Percentiles rank a stretch among this genome's conserved stretches.
Evolutionary conservation across 2,113 vertebrate genomes (phyloP).

Genomic region (Butorides virescens): DNA sequence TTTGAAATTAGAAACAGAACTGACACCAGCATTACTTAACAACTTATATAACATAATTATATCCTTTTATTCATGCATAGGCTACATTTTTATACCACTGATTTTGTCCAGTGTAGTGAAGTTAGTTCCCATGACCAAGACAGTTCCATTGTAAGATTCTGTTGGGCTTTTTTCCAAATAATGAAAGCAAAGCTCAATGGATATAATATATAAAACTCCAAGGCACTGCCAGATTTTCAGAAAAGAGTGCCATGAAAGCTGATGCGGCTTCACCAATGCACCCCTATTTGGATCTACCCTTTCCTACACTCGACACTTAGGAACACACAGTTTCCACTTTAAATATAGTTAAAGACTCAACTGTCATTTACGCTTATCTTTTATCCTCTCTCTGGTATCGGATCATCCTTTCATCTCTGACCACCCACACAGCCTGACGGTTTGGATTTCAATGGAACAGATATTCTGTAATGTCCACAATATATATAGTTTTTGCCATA

Average conservation of each 20-base stretch:
- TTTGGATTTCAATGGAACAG: not conserved
- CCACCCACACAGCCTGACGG: not conserved
- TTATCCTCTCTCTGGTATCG: not conserved
- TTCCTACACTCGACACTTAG: not conserved
- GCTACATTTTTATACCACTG: not conserved
- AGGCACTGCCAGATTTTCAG: not conserved
- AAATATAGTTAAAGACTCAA: not conserved
- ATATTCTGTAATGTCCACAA: not conserved
- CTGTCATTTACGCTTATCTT: not conserved
- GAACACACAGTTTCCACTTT: not conserved
- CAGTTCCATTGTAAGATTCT: not conserved
- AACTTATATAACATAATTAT: constrained; percentile 14
- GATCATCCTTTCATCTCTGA: not conserved
- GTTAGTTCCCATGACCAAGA: not conserved
- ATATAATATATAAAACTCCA: not conserved
- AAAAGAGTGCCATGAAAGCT: not conserved
- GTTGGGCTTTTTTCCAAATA: not conserved
- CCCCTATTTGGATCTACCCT: not conserved
- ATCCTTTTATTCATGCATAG: not conserved
- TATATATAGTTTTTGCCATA: not conserved
- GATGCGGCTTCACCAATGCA: not conserved
- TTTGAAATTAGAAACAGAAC: constrained; percentile 13
- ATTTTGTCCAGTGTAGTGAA: not conserved
- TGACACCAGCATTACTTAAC: constrained; percentile 6
- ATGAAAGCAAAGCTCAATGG: not conserved